Percentiles rank a stretch among this genome's conserved stretches.
Conservation (phyloP, 35 echinoderm and acorn worm genomes). For the Ophiothrix spiculata region DNA sequence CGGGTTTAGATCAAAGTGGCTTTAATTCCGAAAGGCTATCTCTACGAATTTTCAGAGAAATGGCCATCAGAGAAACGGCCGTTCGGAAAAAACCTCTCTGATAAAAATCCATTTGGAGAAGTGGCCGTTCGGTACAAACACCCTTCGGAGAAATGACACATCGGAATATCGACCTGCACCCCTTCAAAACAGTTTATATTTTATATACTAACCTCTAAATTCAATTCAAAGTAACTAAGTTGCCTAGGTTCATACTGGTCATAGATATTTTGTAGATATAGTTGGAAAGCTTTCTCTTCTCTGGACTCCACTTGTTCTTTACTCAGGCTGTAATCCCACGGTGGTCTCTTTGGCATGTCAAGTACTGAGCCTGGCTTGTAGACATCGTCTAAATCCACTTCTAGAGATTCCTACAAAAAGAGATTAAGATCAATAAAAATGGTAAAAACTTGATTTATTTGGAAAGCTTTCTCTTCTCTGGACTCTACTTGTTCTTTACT, state of each 20-base stretch:
- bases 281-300: constrained; percentile 65
- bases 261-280: constrained; percentile 90
- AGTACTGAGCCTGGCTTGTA: constrained; percentile 81
- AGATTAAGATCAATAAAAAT: no score
- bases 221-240: constrained; percentile 97
- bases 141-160: no score
- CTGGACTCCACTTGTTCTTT: constrained; percentile 72
- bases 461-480: constrained; percentile 63
- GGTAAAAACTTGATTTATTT: no score
- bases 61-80: no score
- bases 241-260: constrained; percentile 60
- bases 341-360: constrained; percentile 87
- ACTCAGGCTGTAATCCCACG: constrained; percentile 84
- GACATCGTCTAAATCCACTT: constrained; percentile 79
- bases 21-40: no score
- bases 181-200: no score
- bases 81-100: no score
- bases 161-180: no score
- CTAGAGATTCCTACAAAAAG: constrained; percentile 41
- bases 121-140: no score
- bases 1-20: no score
- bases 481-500: constrained; percentile 77
- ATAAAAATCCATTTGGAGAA: no score
- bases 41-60: no score
- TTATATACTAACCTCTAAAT: constrained; percentile 83